These are phyloP conservation scores for Ifrita kowaldi DNA, from an alignment of 2,113 vertebrate species.

Conservation along the genomic window DNA sequence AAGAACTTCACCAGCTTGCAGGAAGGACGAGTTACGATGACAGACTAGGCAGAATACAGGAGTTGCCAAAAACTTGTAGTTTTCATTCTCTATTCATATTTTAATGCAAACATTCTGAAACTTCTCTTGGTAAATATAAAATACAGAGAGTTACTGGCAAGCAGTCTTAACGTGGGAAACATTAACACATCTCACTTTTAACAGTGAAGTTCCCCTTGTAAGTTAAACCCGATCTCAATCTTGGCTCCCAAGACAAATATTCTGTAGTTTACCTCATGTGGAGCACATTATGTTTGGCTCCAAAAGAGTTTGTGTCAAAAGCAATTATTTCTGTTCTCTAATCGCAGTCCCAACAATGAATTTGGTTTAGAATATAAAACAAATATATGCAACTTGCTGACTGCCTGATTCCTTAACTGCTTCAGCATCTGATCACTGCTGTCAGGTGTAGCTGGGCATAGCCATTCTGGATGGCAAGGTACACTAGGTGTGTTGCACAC, in stretches of 20 bases:
- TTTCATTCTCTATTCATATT: background rate
- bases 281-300: constrained; percentile 29
- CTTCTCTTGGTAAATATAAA: background rate
- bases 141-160: background rate
- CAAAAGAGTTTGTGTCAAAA: constrained; percentile 44
- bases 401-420: background rate
- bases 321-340: constrained; percentile 28
- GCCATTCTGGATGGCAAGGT: background rate
- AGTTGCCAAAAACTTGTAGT: background rate
- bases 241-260: constrained; percentile 22
- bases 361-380: background rate
- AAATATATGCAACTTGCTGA: background rate
- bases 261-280: constrained; percentile 29
- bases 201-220: background rate
- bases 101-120: background rate
- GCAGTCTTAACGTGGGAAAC: constrained; percentile 25
- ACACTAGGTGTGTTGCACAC: background rate
- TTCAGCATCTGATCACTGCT: background rate
- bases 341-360: background rate
- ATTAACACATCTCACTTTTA: constrained; percentile 1
- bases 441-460: background rate
- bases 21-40: background rate
- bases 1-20: background rate
- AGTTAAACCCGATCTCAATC: constrained; percentile 32
- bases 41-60: background rate